Evolutionary conservation across 1,140 invertebrate species (phyloP).

Genomic region (fruit fly (Drosophila melanogaster)): Release_6_plus_ISO1_MT NC_004354.4:12045001-12045500

Average conservation of each 20-base stretch:
- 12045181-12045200: slow-evolving; percentile 18
- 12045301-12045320: slow-evolving; percentile 1
- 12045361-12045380: no score
- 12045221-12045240: slow-evolving; percentile 75
- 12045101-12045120: slow-evolving; percentile 39
- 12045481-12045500: slow-evolving; percentile 41
- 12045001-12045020: slow-evolving; percentile 31
- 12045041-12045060: slow-evolving; percentile 40
- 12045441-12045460: neutral
- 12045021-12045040: slow-evolving; percentile 9
- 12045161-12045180: neutral
- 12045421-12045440: no score
- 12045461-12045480: slow-evolving; percentile 17
- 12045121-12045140: slow-evolving; percentile 1
- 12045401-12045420: no score
- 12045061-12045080: slow-evolving; percentile 43
- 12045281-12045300: neutral
- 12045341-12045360: no score
- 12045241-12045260: slow-evolving; percentile 50
- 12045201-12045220: slow-evolving; percentile 15
- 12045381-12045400: no score
- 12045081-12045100: slow-evolving; percentile 34
- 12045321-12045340: no score
- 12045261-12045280: neutral
- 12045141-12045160: neutral